Base-by-base conservation (phyloP, 2,888 invertebrate species). In the Leuctra nigra region DNA sequence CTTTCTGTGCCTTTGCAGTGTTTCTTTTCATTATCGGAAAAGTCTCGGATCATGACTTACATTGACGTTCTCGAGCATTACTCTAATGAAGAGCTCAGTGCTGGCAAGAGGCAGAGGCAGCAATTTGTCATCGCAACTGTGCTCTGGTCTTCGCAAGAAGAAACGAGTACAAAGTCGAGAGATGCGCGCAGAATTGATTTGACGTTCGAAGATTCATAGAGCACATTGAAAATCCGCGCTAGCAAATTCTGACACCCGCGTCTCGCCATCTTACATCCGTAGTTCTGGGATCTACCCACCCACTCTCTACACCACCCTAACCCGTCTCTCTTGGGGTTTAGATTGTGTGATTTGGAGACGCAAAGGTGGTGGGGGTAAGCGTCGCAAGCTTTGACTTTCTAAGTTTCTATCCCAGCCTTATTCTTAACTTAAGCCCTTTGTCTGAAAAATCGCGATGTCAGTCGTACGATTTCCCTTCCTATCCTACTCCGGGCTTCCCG, bases 311-410 rank as follows among this genome's bases (percentile, higher is more conserved):
- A 7, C 29, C 29, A 29, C 29, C 6, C 29, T 29, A 29, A 6
- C 11, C 29, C 29, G 6, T 29, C 29, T 29, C 48, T 14, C 48
- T 14, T 18, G 48, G 33, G 48, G 25, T 16, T 14, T 33, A 29
- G 48, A 29, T 48, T 29, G 48, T 48, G 48, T 48, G 48, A 48
- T 48, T 48, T 48, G 13, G n/a, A 48, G 6, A 44, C 20, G 44
- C 22, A 20, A 18, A 20, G 23, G 44, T 4, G 44, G 4, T 23
- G 33, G 16, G 48, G 33, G 29, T 4, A 20, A 25, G 48, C 16
- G 13, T 14, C 38, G 14, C 38, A 11, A 38, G 14, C 38, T 4
- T 38, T n/a, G 38, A 38, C 33, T 29, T 48, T 48, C n/a, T 23
- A 16, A 39, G 39, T 23, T 44, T 41, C 4, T 18, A n/a, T 20